A percentile compares a stretch with the other conserved stretches of the same genome.
Evolutionary conservation across 2,797 vertebrate species (phyloP).

Genomic region (Helicolenus hilgendorfi): DNA sequence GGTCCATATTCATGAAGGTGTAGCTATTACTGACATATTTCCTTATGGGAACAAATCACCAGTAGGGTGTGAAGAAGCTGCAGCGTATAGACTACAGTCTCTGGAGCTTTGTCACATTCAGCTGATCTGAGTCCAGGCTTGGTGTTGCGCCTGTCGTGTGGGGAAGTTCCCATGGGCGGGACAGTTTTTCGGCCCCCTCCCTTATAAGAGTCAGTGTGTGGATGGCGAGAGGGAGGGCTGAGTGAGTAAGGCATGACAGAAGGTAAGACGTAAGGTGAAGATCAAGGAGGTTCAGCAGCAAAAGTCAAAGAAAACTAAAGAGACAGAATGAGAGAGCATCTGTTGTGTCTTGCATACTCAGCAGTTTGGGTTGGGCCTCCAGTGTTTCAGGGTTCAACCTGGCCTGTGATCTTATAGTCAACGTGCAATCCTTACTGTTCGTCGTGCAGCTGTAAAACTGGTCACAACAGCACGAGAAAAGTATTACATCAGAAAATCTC

Average conservation of each 20-base stretch:
- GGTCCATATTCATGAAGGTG: slow-evolving; percentile 89
- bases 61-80: slow-evolving; percentile 63
- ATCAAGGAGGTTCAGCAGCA: slow-evolving; percentile 32
- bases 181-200: slow-evolving; percentile 4
- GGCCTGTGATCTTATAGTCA: slow-evolving; percentile 12
- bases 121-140: slow-evolving; percentile 73
- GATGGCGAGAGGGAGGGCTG: slow-evolving; percentile 12
- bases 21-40: slow-evolving; percentile 89
- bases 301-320: slow-evolving; percentile 33
- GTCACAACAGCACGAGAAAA: slow-evolving; percentile 8
- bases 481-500: slow-evolving; percentile 50
- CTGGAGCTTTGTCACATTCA: slow-evolving; percentile 72
- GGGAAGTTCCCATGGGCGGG: slow-evolving; percentile 57
- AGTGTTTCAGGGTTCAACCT: slow-evolving; percentile 20
- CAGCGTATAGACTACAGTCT: slow-evolving; percentile 40
- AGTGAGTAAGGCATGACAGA: slow-evolving; percentile 25
- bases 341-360: slow-evolving; percentile 48
- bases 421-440: neutral
- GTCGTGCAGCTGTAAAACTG: slow-evolving; percentile 7
- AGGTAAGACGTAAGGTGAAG: slow-evolving; percentile 30
- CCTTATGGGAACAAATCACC: slow-evolving; percentile 90
- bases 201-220: slow-evolving; percentile 2
- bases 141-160: slow-evolving; percentile 36
- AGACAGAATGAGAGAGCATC: slow-evolving; percentile 49
- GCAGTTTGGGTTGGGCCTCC: slow-evolving; percentile 38